These are phyloP conservation scores for Cartodere bifasciata DNA, from an alignment of 2,888 invertebrate species.

Conservation along the genomic window DNA sequence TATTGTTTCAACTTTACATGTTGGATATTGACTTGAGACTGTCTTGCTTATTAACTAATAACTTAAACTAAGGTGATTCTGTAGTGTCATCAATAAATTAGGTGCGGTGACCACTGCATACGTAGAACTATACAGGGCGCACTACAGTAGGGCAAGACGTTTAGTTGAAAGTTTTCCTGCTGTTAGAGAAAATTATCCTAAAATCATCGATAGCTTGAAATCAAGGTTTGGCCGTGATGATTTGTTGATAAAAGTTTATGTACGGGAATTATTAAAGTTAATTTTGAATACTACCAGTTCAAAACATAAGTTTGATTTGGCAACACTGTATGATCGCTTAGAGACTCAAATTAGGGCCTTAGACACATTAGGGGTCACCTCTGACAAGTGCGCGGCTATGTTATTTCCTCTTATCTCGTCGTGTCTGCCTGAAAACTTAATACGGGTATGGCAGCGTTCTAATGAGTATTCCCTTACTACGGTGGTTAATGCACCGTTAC, in stretches of 20 bases:
- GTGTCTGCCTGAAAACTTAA: conserved; percentile 19
- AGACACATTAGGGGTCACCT: conserved; percentile 19
- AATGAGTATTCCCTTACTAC: conserved; percentile 1
- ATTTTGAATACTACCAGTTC: neutral
- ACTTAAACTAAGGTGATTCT: no score
- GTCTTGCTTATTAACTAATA: no score
- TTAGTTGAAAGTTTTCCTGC: conserved; percentile 3
- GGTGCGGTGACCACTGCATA: no score
- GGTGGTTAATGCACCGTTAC: no score
- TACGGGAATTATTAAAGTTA: neutral
- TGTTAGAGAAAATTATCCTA: neutral
- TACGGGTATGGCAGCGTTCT: conserved; percentile 19
- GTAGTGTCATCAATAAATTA: no score
- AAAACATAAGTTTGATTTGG: neutral
- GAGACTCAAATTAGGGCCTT: conserved; percentile 21
- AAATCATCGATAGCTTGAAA: neutral
- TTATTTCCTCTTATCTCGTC: conserved; percentile 24
- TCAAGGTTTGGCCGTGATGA: conserved; percentile 1
- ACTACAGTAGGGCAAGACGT: neutral
- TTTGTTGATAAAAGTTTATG: neutral
- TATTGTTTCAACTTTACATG: no score
- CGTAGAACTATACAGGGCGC: no score
- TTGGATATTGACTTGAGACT: no score
- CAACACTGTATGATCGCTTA: conserved; percentile 15
- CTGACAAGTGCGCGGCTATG: conserved; percentile 22